phyloP scores from a whole-genome alignment of 2,888 invertebrate genomes.

The Lasiommata megera region DNA sequence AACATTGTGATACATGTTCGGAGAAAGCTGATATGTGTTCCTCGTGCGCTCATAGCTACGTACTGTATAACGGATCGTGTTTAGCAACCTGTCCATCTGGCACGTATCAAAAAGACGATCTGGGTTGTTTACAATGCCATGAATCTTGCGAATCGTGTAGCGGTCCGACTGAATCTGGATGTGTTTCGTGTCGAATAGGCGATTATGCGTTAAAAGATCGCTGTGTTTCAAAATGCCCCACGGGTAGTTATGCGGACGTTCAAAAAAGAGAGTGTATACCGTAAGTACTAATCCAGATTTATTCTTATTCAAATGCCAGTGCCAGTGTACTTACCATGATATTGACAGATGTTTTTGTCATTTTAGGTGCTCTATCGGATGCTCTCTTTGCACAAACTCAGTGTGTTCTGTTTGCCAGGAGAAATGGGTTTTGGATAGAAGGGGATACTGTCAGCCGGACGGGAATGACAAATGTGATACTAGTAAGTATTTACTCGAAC shows the following conservation, averaged over 20 bases:
- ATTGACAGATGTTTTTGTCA: constrained; percentile 33
- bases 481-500: constrained; percentile 75
- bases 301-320: constrained; percentile 26
- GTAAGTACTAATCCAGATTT: constrained; percentile 51
- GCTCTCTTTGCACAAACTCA: constrained; percentile 86
- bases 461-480: constrained; percentile 88
- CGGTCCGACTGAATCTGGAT: constrained; percentile 88
- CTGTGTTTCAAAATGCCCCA: constrained; percentile 87
- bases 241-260: constrained; percentile 87
- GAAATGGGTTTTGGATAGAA: constrained; percentile 88
- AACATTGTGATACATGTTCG: constrained; percentile 92
- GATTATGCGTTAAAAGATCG: constrained; percentile 86
- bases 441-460: constrained; percentile 87
- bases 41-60: constrained; percentile 93
- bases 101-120: constrained; percentile 93
- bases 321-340: constrained; percentile 28
- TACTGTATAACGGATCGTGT: constrained; percentile 91
- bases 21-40: constrained; percentile 92
- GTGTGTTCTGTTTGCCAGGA: constrained; percentile 87
- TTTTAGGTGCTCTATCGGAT: constrained; percentile 87
- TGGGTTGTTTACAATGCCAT: constrained; percentile 90
- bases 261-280: constrained; percentile 89
- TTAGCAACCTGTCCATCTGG: constrained; percentile 91
- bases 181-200: constrained; percentile 89
- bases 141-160: constrained; percentile 90